phyloP scores from a whole-genome alignment of 2,888 invertebrate species.

The Drosophila paucipuncta region DNA sequence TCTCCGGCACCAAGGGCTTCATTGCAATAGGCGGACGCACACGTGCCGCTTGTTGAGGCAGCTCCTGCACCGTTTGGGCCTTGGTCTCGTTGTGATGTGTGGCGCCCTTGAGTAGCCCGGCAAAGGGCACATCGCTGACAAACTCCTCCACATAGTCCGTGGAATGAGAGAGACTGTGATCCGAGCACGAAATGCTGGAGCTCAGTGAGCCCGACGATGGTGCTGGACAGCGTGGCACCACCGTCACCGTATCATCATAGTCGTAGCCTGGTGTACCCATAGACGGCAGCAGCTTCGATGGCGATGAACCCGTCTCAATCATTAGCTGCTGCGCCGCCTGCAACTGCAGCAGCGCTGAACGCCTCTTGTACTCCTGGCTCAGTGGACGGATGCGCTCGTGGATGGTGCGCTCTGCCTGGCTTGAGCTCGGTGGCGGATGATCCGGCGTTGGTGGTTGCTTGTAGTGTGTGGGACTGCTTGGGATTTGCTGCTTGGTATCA shows the following conservation, averaged over 20 bases:
- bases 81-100: conserved; percentile 83
- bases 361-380: conserved; percentile 90
- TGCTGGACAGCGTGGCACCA: conserved; percentile 74
- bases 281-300: conserved; percentile 70
- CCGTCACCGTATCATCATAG: conserved; percentile 77
- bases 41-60: conserved; percentile 46
- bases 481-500: conserved; percentile 86
- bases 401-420: conserved; percentile 95
- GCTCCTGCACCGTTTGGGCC: conserved; percentile 38
- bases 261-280: conserved; percentile 74
- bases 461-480: conserved; percentile 95
- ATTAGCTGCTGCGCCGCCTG: conserved; percentile 77
- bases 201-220: conserved; percentile 89
- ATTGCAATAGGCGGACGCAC: conserved; percentile 75
- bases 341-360: conserved; percentile 76
- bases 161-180: conserved; percentile 89
- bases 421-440: conserved; percentile 96
- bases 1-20: conserved; percentile 75
- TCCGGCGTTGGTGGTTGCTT: conserved; percentile 97
- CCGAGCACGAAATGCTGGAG: conserved; percentile 90
- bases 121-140: conserved; percentile 93
- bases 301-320: conserved; percentile 80
- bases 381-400: conserved; percentile 95
- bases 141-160: conserved; percentile 94
- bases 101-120: conserved; percentile 94